Percentiles rank a stretch among this genome's conserved stretches.
phyloP scores from a whole-genome alignment of 2,797 vertebrate species.

The Urophycis tenuis region DNA sequence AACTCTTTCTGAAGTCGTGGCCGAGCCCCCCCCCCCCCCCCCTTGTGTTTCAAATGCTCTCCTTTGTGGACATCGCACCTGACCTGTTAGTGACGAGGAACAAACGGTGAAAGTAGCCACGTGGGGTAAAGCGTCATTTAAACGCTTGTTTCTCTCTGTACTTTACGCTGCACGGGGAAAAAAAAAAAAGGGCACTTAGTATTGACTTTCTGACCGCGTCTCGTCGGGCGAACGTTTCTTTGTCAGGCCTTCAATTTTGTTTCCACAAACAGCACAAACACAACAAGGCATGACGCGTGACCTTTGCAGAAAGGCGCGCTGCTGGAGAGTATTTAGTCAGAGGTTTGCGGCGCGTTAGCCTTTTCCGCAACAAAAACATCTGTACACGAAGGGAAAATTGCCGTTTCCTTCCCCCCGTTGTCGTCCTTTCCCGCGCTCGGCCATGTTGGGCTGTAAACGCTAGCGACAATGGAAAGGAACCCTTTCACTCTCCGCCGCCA shows the following conservation, averaged over 20 bases:
- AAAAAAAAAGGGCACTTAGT: background rate
- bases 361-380: background rate
- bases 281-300: background rate
- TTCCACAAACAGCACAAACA: background rate
- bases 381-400: background rate
- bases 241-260: background rate
- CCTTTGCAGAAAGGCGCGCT: background rate
- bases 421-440: background rate
- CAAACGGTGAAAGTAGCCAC: background rate
- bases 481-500: background rate
- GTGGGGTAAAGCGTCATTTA: background rate
- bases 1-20: too few species aligned
- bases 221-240: background rate
- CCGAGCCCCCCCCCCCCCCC: background rate
- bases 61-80: background rate
- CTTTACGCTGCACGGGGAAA: background rate
- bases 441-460: background rate
- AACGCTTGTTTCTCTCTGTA: background rate
- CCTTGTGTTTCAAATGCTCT: background rate
- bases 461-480: background rate
- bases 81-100: background rate
- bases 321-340: constrained; percentile 4
- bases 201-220: background rate
- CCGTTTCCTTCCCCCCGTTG: background rate
- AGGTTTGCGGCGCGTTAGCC: constrained; percentile 4